Evolutionary conservation across 37 sponge, comb jelly and placozoan species (phyloP).

Genomic region (Corticium candelabrum): DNA sequence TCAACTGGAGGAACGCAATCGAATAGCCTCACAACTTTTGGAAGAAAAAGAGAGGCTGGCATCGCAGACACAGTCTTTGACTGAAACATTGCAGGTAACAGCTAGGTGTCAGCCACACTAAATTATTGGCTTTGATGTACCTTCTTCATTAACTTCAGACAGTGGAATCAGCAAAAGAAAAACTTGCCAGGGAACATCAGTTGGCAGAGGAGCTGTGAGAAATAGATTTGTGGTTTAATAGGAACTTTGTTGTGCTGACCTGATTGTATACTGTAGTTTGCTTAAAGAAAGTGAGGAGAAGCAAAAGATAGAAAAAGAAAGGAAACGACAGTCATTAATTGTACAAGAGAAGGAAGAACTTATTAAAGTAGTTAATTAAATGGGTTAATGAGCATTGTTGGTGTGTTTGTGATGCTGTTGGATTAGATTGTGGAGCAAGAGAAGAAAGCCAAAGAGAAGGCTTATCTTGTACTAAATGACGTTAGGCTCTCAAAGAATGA

Average conservation of each 20-base stretch:
- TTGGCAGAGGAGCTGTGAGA: background rate
- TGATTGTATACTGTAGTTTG: constrained; percentile 1
- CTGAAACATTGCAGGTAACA: constrained; percentile 54
- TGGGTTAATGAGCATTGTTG: background rate
- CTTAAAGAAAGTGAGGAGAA: background rate
- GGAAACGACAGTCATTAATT: background rate
- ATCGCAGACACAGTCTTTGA: constrained; percentile 49
- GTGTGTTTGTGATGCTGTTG: background rate
- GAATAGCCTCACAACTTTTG: constrained; percentile 61
- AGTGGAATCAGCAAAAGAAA: background rate
- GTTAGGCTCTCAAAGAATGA: background rate
- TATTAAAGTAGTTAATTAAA: background rate
- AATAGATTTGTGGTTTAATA: background rate
- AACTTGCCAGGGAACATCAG: background rate
- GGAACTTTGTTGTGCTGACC: background rate
- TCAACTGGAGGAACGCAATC: constrained; percentile 64
- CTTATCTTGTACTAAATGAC: background rate
- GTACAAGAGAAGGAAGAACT: constrained; percentile 12
- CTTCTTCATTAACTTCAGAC: background rate
- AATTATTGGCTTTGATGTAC: background rate
- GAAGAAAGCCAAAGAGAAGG: background rate
- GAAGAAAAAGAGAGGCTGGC: constrained; percentile 78
- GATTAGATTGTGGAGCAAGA: background rate
- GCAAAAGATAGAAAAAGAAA: constrained; percentile 2
- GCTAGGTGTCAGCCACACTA: no score